phyloP scores from a whole-genome alignment of 30 jellyfish, hydroid and myxozoan genomes.

The Chrysaora quinquecirrha region DNA sequence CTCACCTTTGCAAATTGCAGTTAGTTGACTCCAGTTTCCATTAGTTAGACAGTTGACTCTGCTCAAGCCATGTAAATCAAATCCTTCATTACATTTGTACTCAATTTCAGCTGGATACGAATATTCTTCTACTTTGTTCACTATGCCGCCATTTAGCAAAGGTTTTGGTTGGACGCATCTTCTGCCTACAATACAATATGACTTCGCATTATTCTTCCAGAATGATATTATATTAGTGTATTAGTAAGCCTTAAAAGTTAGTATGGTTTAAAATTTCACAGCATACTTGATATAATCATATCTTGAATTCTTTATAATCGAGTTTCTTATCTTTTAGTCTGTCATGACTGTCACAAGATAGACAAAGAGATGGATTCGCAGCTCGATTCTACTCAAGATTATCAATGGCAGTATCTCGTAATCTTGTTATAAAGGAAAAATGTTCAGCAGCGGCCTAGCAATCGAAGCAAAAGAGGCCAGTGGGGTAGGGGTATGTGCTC shows the following conservation, averaged over 20 bases:
- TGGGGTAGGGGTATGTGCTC: too few relatives aligned
- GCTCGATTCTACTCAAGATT: too few relatives aligned
- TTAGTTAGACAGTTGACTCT: slow-evolving; percentile 27
- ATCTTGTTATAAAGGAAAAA: too few relatives aligned
- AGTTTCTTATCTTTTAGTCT: too few relatives aligned
- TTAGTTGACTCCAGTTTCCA: slow-evolving; percentile 43
- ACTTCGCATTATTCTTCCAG: too few relatives aligned
- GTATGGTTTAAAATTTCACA: not conserved
- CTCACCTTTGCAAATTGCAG: not conserved
- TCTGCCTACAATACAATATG: not conserved
- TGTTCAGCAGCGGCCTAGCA: too few relatives aligned
- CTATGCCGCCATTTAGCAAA: not conserved
- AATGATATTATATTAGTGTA: not conserved
- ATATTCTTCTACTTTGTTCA: not conserved
- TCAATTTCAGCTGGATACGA: not conserved
- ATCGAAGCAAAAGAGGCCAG: too few relatives aligned
- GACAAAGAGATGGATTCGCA: too few relatives aligned
- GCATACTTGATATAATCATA: too few relatives aligned
- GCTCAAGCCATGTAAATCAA: slow-evolving; percentile 8
- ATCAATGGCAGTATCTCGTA: too few relatives aligned
- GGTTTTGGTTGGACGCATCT: not conserved
- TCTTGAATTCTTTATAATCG: too few relatives aligned
- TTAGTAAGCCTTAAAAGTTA: not conserved
- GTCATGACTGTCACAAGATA: too few relatives aligned
- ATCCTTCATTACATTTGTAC: slow-evolving; percentile 37